Evolutionary conservation across 2,797 vertebrate genomes (phyloP).

Genomic region (Dallia pectoralis): DNA sequence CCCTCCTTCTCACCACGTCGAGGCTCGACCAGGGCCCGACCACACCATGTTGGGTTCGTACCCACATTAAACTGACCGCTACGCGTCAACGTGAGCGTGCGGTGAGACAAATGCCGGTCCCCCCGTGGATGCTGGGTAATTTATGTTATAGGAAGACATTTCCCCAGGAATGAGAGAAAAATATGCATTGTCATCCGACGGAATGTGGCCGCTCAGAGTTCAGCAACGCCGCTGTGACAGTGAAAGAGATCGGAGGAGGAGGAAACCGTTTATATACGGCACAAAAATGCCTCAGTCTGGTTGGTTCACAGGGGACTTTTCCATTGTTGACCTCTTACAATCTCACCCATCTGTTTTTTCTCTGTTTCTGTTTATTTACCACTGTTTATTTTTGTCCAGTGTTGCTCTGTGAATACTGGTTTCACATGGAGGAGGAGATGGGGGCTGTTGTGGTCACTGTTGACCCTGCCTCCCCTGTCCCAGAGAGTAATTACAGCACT

Average conservation of each 20-base stretch:
- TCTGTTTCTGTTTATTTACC: constrained; percentile 59
- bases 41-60: neutral
- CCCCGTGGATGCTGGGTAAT: neutral
- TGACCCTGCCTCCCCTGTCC: constrained; percentile 51
- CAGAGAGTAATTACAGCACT: constrained; percentile 47
- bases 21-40: neutral
- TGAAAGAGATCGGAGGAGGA: neutral
- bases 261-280: constrained; percentile 16
- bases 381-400: constrained; percentile 53
- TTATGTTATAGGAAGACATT: neutral
- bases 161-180: neutral
- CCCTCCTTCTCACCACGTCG: neutral
- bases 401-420: constrained; percentile 23
- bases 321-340: constrained; percentile 51
- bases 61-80: neutral
- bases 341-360: constrained; percentile 32
- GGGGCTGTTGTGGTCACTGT: constrained; percentile 29
- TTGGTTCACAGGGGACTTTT: constrained; percentile 41
- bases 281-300: constrained; percentile 36
- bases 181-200: neutral
- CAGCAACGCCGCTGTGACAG: neutral
- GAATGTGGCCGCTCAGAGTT: neutral
- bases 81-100: neutral
- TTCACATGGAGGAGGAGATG: constrained; percentile 35
- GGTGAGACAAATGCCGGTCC: neutral